Evolutionary conservation across 2,888 invertebrate species (phyloP), one percentile per base, ranked within the genome.

Genomic region (Bursaphelenchus okinawaensis): DNA sequence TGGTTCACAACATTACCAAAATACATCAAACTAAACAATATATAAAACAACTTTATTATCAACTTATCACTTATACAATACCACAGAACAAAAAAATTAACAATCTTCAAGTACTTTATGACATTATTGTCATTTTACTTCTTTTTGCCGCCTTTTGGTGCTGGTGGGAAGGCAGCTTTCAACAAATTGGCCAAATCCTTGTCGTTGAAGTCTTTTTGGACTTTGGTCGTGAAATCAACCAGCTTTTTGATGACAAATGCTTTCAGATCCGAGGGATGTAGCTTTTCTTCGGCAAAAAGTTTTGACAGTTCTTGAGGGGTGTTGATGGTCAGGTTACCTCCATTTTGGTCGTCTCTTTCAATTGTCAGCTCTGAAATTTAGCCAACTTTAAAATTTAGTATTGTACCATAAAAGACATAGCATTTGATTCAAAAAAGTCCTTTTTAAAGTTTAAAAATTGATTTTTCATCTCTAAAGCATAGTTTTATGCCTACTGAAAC

Each of bases 231-330:
- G 50, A 96, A 31, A 9, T 40, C 51, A 52, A 26, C 12, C 19
- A 59, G 57, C 52, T 40, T 31, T 54, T 59, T 22, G 4, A 59
- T 50, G 20, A 62, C 91, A 24, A 90, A 88, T 50, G 86, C 86
- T 85, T 98, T 98, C 73, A 96, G 86, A 86, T 96, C 95, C 19
- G 89, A 94, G 27, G 95, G 95, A 86, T 95, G 94, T 63, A 96
- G 85, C 75, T 78, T 72, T 79, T 90, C 86, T 67, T 89, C 89
- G 0, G 89, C 89, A 86, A 91, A 96, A 69, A 90, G 89, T 77
- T 86, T 84, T 86, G 94, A 92, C 65, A 96, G 84, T 55, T 89
- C 88, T 63, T 89, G 88, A 85, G 88, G 93, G 16, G 87, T 88
- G 0, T 85, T 83, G 83, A 88, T 94, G 52, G 86, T 86, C 16